Evolutionary conservation across 2,113 vertebrate species (phyloP), one percentile per base, ranked within the genome.

Genomic region (Leuciscus idus): DNA sequence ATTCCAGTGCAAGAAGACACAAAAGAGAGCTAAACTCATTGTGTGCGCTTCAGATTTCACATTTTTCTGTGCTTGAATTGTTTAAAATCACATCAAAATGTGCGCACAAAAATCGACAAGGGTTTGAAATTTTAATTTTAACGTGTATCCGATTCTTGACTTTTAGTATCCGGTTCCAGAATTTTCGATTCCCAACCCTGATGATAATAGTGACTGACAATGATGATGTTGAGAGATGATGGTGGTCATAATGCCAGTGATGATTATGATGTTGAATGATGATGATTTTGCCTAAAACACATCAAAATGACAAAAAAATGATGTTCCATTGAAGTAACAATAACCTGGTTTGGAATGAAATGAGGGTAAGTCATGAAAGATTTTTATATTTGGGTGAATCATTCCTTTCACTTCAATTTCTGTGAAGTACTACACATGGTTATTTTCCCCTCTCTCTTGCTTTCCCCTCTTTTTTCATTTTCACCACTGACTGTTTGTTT

Each of bases 401-500:
- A 57, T 59, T 79, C 30, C 17, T 79, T 36, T 57, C 28, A 23
- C 21, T 36, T 79, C 55, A 36, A 10, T 80, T 13, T 62, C 61
- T 80, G 23, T 48, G 78, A 62, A 43, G 21, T 48, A 33, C 43
- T 28, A 50, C 4, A 28, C 26, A 55, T 30, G 74, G 74, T 66
- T 15, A 82, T 73, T 59, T 83, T 39, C 33, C 2, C 15, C 50
- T 78, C 30, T 43, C 30, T 36, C 33, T 28, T 3, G 6, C 33
- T 4, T 73, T 55, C 13, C 23, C 23, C 19, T 33, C 23, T 80
- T 62, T 61, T 50, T 33, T 73, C 6, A 13, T 43, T 61, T 43
- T 73, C 48, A 57, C 33, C 50, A n/a, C 30, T n/a, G 50, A 72
- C 46, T 83, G 48, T 26, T 70, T 83, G 21, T n/a, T 70, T 83